Conservation (phyloP, 2,113 vertebrate species). For the Paramisgurnus dabryanus region DNA sequence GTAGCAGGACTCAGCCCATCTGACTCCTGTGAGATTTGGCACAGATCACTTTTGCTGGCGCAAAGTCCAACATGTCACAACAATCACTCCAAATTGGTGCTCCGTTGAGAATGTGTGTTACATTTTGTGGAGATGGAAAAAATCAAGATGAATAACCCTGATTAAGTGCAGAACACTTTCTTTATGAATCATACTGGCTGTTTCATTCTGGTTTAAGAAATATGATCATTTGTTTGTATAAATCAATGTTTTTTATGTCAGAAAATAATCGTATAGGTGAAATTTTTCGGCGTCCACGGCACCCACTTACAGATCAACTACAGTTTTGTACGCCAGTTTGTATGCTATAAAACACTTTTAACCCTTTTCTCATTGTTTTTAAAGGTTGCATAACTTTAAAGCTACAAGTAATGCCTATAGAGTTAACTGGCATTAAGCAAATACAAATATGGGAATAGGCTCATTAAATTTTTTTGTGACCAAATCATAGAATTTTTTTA, state of each 20-base stretch:
- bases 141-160: slow-evolving; percentile 3
- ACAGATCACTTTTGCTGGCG: slow-evolving; percentile 9
- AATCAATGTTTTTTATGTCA: not conserved
- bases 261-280: not conserved
- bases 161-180: not conserved
- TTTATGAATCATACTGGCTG: not conserved
- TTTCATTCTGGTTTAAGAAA: not conserved
- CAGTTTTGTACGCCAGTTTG: not conserved
- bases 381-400: not conserved
- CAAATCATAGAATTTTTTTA: too few relatives aligned
- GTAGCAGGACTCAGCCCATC: not conserved
- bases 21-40: slow-evolving; percentile 24
- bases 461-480: too few relatives aligned
- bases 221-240: slow-evolving; percentile 15
- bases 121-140: slow-evolving; percentile 25
- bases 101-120: slow-evolving; percentile 41
- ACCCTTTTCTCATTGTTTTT: slow-evolving; percentile 11
- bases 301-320: not conserved
- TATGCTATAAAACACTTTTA: too few relatives aligned
- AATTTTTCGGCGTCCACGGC: not conserved
- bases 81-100: slow-evolving; percentile 35
- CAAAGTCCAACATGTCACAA: slow-evolving; percentile 25
- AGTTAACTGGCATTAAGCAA: not conserved
- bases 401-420: not conserved
- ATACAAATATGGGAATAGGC: too few relatives aligned